Conservation (phyloP, 2,888 invertebrate species). For the Chelonus formosanus region DNA sequence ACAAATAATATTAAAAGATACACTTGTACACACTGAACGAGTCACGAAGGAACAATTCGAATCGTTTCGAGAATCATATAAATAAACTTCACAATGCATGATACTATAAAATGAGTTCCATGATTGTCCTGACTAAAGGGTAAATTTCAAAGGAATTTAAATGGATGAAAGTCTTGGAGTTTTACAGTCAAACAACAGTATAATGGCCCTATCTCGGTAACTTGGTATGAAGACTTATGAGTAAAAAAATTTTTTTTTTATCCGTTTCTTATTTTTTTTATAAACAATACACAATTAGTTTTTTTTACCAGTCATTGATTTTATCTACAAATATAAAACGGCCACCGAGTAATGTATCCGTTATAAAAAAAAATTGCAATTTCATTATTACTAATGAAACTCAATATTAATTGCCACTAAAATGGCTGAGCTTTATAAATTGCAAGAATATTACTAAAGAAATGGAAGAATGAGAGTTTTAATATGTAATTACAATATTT, state of each 20-base stretch:
- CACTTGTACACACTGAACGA: slow-evolving; percentile 8
- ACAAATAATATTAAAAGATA: not conserved
- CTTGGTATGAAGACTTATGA: slow-evolving; percentile 8
- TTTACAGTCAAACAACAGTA: not conserved
- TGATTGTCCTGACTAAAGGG: no score
- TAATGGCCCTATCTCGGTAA: slow-evolving; percentile 21
- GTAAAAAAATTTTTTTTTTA: slow-evolving; percentile 6
- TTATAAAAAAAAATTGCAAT: slow-evolving; percentile 27
- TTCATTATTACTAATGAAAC: slow-evolving; percentile 42
- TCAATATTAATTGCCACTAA: slow-evolving; percentile 57
- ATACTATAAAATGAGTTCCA: no score
- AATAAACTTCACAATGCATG: no score
- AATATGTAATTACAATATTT: not conserved
- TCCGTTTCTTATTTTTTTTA: not conserved
- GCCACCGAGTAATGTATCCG: slow-evolving; percentile 18
- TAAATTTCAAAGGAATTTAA: no score
- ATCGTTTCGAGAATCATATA: no score
- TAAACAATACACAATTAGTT: not conserved
- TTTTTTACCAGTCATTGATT: slow-evolving; percentile 23
- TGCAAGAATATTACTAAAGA: slow-evolving; percentile 22
- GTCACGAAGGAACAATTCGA: no score
- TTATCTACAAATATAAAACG: slow-evolving; percentile 38
- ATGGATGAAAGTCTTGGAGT: not conserved
- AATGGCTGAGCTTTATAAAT: slow-evolving; percentile 49
- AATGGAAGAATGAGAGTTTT: slow-evolving; percentile 7